A percentile compares a stretch with the other conserved stretches of the same genome.
Evolutionary conservation across 1,140 invertebrate species (phyloP).

Genomic region (Epicauta chinensis): DNA sequence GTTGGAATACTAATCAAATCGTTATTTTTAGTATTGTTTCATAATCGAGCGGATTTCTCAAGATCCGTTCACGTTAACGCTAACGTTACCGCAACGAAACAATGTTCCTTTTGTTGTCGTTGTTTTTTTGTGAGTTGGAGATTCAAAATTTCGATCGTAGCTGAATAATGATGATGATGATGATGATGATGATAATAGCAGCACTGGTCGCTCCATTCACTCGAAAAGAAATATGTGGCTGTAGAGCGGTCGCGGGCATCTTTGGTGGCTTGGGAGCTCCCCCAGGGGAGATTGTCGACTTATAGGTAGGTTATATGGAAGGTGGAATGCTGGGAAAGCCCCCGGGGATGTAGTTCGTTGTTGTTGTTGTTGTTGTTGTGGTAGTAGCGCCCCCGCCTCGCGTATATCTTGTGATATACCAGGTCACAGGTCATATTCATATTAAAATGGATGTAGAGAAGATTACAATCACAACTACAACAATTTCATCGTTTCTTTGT

Average conservation of each 20-base stretch:
- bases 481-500: neutral
- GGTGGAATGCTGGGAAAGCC: conserved; percentile 25
- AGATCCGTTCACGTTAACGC: too few species aligned
- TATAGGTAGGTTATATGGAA: conserved; percentile 5
- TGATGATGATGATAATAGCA: too few species aligned
- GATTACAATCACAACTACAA: neutral
- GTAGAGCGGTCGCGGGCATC: conserved; percentile 7
- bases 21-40: conserved; percentile 3
- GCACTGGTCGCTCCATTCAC: too few species aligned
- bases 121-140: too few species aligned
- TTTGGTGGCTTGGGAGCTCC: conserved; percentile 27
- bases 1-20: conserved; percentile 4
- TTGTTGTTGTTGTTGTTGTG: neutral
- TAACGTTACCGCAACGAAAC: too few species aligned
- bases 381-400: conserved; percentile 21
- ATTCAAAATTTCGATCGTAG: too few species aligned
- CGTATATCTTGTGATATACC: neutral
- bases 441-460: neutral
- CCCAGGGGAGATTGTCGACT: conserved; percentile 14
- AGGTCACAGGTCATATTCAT: conserved; percentile 15
- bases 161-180: too few species aligned
- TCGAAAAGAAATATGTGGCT: too few species aligned
- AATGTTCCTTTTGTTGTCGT: too few species aligned
- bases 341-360: too few species aligned
- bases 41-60: too few species aligned